phyloP scores from a whole-genome alignment of 2,797 vertebrate species.

The Clarias platycephalus region DNA sequence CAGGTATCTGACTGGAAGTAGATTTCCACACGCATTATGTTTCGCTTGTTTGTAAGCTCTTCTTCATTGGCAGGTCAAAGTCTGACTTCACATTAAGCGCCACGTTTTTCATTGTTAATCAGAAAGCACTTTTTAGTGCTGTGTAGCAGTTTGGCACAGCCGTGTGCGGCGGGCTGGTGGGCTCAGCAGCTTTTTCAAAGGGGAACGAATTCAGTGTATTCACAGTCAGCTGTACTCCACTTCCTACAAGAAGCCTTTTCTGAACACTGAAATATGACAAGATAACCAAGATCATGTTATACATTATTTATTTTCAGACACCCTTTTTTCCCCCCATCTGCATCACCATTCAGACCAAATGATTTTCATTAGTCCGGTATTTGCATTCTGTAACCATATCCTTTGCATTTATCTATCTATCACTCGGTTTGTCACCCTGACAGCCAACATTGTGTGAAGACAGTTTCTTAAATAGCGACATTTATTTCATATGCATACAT shows the following conservation, averaged over 20 bases:
- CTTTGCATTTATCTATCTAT: slow-evolving; percentile 15
- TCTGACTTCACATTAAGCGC: not conserved
- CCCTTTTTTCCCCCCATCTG: slow-evolving; percentile 8
- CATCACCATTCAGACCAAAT: not conserved
- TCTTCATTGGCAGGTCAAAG: not conserved
- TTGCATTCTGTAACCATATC: not conserved
- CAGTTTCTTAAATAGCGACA: not conserved
- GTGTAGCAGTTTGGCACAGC: not conserved
- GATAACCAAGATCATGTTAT: slow-evolving; percentile 10
- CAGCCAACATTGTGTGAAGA: not conserved
- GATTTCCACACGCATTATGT: not conserved
- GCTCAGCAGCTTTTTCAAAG: not conserved
- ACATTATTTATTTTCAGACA: slow-evolving; percentile 21
- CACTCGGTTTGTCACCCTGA: slow-evolving; percentile 6
- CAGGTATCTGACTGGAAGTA: not conserved
- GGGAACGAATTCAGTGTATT: slow-evolving; percentile 48
- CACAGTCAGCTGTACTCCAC: slow-evolving; percentile 41
- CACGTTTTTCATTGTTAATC: slow-evolving; percentile 38
- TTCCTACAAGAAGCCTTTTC: slow-evolving; percentile 46
- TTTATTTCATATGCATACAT: slow-evolving; percentile 24
- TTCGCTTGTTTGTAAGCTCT: not conserved
- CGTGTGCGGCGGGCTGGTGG: not conserved
- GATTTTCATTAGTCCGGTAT: not conserved
- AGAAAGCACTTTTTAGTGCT: slow-evolving; percentile 45
- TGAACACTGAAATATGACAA: slow-evolving; percentile 29